Conservation (phyloP, 2,797 vertebrate genomes). For the Ctenopoma kingsleyae region DNA sequence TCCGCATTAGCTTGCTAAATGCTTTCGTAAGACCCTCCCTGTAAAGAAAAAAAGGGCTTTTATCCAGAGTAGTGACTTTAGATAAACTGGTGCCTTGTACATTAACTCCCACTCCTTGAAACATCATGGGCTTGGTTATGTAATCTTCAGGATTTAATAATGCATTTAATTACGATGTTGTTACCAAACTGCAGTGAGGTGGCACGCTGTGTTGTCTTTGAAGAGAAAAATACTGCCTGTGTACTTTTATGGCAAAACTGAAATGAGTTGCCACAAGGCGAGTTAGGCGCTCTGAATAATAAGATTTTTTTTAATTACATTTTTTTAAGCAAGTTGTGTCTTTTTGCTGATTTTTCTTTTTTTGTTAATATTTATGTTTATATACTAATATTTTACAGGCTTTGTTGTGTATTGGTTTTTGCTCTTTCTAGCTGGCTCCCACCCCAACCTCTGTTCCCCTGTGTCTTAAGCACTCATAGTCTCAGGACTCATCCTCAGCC, state of each 20-base stretch:
- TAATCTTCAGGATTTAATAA: constrained; percentile 62
- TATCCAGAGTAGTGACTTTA: constrained; percentile 32
- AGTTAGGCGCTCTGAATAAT: constrained; percentile 20
- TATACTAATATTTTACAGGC: constrained; percentile 23
- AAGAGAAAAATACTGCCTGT: neutral
- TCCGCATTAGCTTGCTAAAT: constrained; percentile 14
- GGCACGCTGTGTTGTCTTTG: constrained; percentile 23
- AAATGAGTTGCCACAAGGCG: constrained; percentile 1
- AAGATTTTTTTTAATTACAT: constrained; percentile 10
- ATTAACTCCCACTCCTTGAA: constrained; percentile 58
- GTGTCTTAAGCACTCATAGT: constrained; percentile 15
- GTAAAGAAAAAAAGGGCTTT: constrained; percentile 8
- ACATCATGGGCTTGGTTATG: constrained; percentile 57
- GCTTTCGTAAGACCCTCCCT: constrained; percentile 45
- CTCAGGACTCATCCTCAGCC: constrained; percentile 16
- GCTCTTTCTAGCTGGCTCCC: constrained; percentile 14
- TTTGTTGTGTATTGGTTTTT: constrained; percentile 31
- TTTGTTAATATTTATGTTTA: neutral
- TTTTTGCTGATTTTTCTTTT: neutral
- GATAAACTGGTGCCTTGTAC: constrained; percentile 26
- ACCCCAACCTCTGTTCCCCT: constrained; percentile 6
- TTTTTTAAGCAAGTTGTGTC: neutral
- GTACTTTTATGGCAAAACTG: neutral
- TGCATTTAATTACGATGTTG: constrained; percentile 62
- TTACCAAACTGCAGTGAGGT: constrained; percentile 40